Percentiles rank a stretch among this genome's conserved stretches.
Evolutionary conservation across 2,797 vertebrate species (phyloP).

Genomic region (Chaetodon trifasciatus): DNA sequence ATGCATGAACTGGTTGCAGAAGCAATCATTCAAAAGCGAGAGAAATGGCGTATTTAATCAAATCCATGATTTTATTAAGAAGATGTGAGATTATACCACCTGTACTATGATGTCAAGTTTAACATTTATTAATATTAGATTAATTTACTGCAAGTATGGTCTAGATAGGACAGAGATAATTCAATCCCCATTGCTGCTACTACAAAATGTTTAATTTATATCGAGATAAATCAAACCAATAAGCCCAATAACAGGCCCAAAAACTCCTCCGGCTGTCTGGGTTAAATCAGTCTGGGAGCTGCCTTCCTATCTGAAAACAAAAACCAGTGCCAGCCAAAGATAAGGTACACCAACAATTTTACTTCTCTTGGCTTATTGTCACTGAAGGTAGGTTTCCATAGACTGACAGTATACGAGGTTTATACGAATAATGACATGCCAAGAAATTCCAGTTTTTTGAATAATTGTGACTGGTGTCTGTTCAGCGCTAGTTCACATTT

Average conservation of each 20-base stretch:
- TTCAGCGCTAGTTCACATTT: neutral
- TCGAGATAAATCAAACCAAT: constrained; percentile 20
- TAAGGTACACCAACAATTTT: constrained; percentile 1
- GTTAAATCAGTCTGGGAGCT: constrained; percentile 29
- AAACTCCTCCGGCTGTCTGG: constrained; percentile 16
- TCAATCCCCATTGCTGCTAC: neutral
- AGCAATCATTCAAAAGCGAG: neutral
- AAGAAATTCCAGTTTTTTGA: neutral
- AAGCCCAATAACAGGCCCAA: constrained; percentile 12
- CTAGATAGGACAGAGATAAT: neutral
- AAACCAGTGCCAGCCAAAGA: constrained; percentile 27
- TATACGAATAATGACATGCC: neutral
- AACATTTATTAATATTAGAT: neutral
- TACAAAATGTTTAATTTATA: constrained; percentile 6
- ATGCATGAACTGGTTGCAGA: neutral
- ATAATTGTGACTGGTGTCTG: neutral
- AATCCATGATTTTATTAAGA: neutral
- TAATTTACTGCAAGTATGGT: neutral
- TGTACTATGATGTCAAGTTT: neutral
- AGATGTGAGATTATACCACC: neutral
- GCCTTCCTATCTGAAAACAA: constrained; percentile 36
- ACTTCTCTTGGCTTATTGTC: constrained; percentile 7
- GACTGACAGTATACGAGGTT: neutral
- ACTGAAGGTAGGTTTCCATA: constrained; percentile 5
- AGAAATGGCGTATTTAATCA: neutral